A percentile compares a stretch with the other conserved stretches of the same genome.
Conservation (phyloP, 2,888 invertebrate genomes). For the Silvanus unidentatus region DNA sequence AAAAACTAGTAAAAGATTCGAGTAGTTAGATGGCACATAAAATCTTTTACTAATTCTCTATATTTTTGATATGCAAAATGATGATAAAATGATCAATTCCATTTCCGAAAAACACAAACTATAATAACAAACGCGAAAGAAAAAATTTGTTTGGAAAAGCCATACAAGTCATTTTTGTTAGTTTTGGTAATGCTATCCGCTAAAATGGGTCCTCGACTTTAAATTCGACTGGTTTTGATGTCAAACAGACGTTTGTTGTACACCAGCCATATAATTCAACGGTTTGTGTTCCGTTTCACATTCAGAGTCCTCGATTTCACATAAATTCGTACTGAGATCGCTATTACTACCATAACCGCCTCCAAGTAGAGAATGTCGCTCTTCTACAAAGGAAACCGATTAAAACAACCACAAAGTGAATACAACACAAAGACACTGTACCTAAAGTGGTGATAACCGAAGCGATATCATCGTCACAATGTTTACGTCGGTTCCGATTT, state of each 20-base stretch:
- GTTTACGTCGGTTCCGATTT: slow-evolving; percentile 45
- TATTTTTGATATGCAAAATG: slow-evolving; percentile 35
- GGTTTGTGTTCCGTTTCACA: slow-evolving; percentile 54
- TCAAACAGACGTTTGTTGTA: slow-evolving; percentile 47
- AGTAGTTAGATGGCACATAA: no score
- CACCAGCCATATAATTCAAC: slow-evolving; percentile 39
- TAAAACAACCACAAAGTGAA: no score
- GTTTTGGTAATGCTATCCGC: slow-evolving; percentile 34
- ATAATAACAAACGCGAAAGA: not conserved
- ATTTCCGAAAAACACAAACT: slow-evolving; percentile 28
- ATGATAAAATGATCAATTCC: slow-evolving; percentile 33
- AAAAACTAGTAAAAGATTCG: not conserved
- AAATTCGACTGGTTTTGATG: slow-evolving; percentile 24
- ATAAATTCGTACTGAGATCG: slow-evolving; percentile 80
- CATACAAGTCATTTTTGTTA: slow-evolving; percentile 24
- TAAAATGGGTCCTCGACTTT: slow-evolving; percentile 30
- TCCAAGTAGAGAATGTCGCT: slow-evolving; percentile 68
- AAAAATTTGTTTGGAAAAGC: slow-evolving; percentile 12
- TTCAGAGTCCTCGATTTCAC: slow-evolving; percentile 89
- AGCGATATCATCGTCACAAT: slow-evolving; percentile 57
- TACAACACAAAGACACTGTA: no score
- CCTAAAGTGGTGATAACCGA: slow-evolving; percentile 65
- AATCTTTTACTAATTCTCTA: slow-evolving; percentile 7
- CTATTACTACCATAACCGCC: slow-evolving; percentile 72
- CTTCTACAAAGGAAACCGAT: slow-evolving; percentile 49